Conservation (phyloP, 2,888 invertebrate species). For the Amiota mariae region DNA sequence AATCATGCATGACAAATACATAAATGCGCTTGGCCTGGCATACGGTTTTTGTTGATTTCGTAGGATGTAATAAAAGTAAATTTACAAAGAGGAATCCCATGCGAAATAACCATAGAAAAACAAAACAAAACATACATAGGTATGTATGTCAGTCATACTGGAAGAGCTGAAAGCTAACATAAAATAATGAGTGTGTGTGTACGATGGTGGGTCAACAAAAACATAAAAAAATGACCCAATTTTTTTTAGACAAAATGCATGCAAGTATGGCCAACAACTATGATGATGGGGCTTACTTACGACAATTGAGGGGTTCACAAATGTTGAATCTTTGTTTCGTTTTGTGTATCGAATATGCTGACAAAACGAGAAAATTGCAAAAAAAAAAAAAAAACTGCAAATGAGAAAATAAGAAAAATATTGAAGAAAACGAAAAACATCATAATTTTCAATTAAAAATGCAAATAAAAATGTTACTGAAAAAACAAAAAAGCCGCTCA, state of each 20-base stretch:
- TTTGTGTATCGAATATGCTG: conserved; percentile 52
- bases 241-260: conserved; percentile 47
- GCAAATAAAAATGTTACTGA: conserved; percentile 8
- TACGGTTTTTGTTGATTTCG: too few species aligned
- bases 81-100: too few species aligned
- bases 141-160: not conserved
- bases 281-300: conserved; percentile 62
- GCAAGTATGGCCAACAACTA: not conserved
- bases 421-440: conserved; percentile 10
- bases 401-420: conserved; percentile 36
- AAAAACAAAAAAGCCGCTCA: not conserved
- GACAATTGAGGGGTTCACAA: conserved; percentile 2
- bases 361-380: conserved; percentile 56
- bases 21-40: too few species aligned
- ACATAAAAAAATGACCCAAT: conserved; percentile 58
- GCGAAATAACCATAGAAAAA: too few species aligned
- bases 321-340: conserved; percentile 40
- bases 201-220: conserved; percentile 12
- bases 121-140: not conserved
- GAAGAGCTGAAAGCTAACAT: too few species aligned
- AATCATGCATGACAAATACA: conserved; percentile 55
- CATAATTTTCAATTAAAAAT: conserved; percentile 16
- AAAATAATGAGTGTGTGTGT: not conserved
- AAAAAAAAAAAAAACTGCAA: too few species aligned
- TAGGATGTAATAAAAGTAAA: too few species aligned